Base-by-base conservation (phyloP, 2,113 vertebrate species). In the Ciconia stormi region DNA sequence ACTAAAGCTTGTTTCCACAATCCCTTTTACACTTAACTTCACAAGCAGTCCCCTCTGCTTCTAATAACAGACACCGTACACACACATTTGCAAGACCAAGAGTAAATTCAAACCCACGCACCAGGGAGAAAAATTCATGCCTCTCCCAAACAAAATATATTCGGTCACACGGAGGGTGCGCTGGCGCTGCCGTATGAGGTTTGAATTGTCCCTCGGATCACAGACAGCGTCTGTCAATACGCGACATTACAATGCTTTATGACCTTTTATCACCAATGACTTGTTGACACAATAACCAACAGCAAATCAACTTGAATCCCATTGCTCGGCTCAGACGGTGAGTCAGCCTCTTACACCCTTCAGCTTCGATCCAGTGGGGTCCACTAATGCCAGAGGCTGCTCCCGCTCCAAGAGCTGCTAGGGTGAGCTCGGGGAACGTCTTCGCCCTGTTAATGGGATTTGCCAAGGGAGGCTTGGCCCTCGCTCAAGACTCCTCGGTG, bases 241-340 rank as follows among this genome's bases (percentile, higher is more conserved):
- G 4, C 17, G 19, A 36, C 70, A 22, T 49, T 1, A 96, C 96
- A 97, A 96, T 94, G 85, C 96, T 96, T 96, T 90, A 95, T 72
- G 84, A 65, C 96, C 92, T 82, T 94, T 96, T 96, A 97, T 97
- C 96, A 50, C 92, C 93, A 38, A 76, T 4, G 58, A 66, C 90
- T 96, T 97, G 96, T 97, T 97, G 96, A 97, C 96, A 97, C 36
- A 85, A 90, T 58, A 96, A 91, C 96, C 0, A 1, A 93, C 78
- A 95, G 87, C 92, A 96, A 96, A 96, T 87, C 95, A 76, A 95
- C 95, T 93, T 88, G 96, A 85, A 93, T 85, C 96, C 91, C 96
- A 90, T 34, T 23, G 96, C 94, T 89, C 1, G 7, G 95, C 92
- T 44, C 92, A 93, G 93, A 90, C 74, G 6, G 76, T 96, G 95